Percentiles rank a stretch among this genome's conserved stretches.
Evolutionary conservation across 2,797 vertebrate genomes (phyloP).

Genomic region (Cyclura pinguis): DNA sequence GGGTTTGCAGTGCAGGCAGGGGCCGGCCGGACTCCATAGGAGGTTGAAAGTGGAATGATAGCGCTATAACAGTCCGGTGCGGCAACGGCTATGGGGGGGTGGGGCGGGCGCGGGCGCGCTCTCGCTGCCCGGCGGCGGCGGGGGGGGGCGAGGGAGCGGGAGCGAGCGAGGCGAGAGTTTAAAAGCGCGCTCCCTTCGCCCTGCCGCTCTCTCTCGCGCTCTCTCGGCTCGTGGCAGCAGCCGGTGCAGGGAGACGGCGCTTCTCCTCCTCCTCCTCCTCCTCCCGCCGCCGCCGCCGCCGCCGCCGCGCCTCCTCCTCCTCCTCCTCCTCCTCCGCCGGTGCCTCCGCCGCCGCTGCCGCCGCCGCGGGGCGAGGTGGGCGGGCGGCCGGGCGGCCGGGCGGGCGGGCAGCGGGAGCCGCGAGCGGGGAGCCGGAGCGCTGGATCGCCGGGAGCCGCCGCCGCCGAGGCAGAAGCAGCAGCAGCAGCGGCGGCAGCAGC

Average conservation of each 20-base stretch:
- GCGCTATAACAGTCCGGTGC: too few relatives aligned
- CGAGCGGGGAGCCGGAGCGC: background rate
- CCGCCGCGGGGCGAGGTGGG: background rate
- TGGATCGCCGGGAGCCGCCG: background rate
- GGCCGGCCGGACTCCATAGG: too few relatives aligned
- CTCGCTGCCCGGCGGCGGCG: background rate
- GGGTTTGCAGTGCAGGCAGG: too few relatives aligned
- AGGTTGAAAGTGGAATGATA: too few relatives aligned
- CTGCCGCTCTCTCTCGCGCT: too few relatives aligned
- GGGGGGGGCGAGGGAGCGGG: slow-evolving; percentile 16
- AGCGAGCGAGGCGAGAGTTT: background rate
- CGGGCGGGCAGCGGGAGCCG: background rate
- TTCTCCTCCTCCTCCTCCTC: too few relatives aligned
- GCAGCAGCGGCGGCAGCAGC: background rate
- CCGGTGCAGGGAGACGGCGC: too few relatives aligned
- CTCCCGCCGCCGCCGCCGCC: too few relatives aligned
- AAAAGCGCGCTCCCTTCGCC: slow-evolving; percentile 16
- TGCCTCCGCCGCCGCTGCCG: too few relatives aligned
- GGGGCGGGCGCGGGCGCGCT: background rate
- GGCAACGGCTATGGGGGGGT: slow-evolving; percentile 28
- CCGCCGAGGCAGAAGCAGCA: background rate
- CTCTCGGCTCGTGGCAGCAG: too few relatives aligned
- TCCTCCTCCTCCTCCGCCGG: too few relatives aligned
- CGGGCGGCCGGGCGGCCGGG: background rate
- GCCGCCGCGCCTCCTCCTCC: too few relatives aligned